Conservation (phyloP, 23 tunicate species). For the Ciona savignyi region DNA sequence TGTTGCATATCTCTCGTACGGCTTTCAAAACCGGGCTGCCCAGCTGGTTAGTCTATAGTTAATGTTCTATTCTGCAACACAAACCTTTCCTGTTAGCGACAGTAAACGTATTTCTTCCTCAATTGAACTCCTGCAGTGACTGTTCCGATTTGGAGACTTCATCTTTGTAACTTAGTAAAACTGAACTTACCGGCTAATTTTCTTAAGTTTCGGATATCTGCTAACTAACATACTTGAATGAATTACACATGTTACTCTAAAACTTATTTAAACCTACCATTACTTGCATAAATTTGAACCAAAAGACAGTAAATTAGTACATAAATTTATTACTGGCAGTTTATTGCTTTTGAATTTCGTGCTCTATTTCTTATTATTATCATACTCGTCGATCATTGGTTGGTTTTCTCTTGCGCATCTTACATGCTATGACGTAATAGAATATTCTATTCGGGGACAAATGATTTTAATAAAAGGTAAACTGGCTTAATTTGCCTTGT, state of each 20-base stretch:
- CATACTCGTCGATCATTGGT: constrained; percentile 15
- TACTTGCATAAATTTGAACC: too few relatives aligned
- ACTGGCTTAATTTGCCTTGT: too few relatives aligned
- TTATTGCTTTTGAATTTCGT: constrained; percentile 29
- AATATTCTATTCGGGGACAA: not conserved
- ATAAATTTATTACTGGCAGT: not conserved
- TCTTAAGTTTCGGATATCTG: not conserved
- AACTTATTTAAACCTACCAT: too few relatives aligned
- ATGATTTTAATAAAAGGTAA: too few relatives aligned
- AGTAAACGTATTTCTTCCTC: not conserved
- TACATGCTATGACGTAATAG: not conserved
- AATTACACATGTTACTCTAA: too few relatives aligned
- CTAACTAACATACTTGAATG: not conserved
- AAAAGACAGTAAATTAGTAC: not conserved
- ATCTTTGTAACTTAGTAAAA: not conserved
- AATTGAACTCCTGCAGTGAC: not conserved
- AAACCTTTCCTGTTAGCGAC: not conserved
- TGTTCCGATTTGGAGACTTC: not conserved
- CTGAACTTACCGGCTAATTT: not conserved
- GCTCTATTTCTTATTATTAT: constrained; percentile 28
- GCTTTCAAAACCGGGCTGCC: not conserved
- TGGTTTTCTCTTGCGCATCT: not conserved
- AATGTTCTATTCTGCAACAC: not conserved
- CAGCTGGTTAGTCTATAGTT: not conserved
- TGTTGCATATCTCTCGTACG: not conserved